A percentile compares a stretch with the other conserved stretches of the same genome.
Evolutionary conservation across 2,888 invertebrate genomes (phyloP).

Genomic region (Brachyopa scutellaris): DNA sequence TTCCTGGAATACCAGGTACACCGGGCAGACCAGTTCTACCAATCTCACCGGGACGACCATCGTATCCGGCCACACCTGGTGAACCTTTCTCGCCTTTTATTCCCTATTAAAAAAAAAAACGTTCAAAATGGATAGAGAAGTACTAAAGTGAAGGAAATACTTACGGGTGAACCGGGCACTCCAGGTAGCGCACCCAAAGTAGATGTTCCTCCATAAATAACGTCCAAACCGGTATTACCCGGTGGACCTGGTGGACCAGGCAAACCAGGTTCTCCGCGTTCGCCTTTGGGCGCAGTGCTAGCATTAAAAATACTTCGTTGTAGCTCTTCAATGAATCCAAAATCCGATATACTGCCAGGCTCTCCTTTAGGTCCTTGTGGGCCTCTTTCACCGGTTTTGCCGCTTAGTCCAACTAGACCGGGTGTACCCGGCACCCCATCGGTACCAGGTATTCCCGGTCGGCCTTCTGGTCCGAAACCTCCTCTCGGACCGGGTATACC

Average conservation of each 20-base stretch:
- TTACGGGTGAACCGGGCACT: conserved; percentile 38
- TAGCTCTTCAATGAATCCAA: conserved; percentile 78
- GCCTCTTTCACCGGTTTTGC: conserved; percentile 78
- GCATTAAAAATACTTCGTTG: conserved; percentile 35
- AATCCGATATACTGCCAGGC: conserved; percentile 76
- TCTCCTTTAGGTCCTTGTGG: conserved; percentile 83
- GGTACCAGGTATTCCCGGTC: conserved; percentile 9
- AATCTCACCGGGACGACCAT: no score
- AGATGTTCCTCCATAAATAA: conserved; percentile 24
- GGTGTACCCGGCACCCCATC: conserved; percentile 78
- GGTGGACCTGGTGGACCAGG: conserved; percentile 77
- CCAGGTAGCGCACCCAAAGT: conserved; percentile 3
- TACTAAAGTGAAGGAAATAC: background rate
- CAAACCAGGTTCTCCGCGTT: conserved; percentile 74
- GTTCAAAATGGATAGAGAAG: background rate
- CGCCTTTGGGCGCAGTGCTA: conserved; percentile 60
- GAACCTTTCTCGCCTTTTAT: conserved; percentile 77
- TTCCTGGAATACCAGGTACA: conserved; percentile 47
- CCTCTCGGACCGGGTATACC: conserved; percentile 76
- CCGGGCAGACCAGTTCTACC: conserved; percentile 70
- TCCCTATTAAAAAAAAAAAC: background rate
- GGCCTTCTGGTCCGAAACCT: no score
- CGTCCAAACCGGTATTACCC: conserved; percentile 72
- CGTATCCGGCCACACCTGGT: no score
- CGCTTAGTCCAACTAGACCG: conserved; percentile 83